These are phyloP conservation scores for Caenorhabditis afra DNA, from an alignment of 2,888 invertebrate species.

Conservation along the genomic window DNA sequence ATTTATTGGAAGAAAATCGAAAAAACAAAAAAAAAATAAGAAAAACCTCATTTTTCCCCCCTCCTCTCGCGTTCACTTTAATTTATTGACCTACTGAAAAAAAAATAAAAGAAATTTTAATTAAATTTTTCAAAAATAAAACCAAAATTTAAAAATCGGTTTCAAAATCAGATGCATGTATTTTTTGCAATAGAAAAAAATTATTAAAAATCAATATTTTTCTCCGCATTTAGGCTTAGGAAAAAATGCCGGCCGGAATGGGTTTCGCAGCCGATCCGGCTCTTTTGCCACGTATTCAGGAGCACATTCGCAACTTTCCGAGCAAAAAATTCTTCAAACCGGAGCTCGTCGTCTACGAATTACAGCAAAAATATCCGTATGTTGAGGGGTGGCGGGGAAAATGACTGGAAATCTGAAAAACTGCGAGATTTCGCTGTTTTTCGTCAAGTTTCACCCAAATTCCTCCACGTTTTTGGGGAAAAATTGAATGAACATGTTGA, in stretches of 20 bases:
- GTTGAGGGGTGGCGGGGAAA: too few relatives aligned
- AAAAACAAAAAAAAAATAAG: neutral
- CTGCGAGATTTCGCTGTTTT: too few relatives aligned
- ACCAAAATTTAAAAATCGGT: neutral
- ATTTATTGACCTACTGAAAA: conserved; percentile 23
- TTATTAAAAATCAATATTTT: conserved; percentile 1
- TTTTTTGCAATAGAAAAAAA: conserved; percentile 2
- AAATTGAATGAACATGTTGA: too few relatives aligned
- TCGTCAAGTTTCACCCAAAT: too few relatives aligned
- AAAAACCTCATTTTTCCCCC: too few relatives aligned
- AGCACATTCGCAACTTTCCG: conserved; percentile 59
- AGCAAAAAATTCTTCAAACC: conserved; percentile 57
- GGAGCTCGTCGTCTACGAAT: conserved; percentile 67
- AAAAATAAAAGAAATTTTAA: conserved; percentile 26
- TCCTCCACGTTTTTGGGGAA: too few relatives aligned
- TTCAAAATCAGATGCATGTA: conserved; percentile 25
- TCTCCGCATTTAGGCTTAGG: neutral
- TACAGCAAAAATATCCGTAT: conserved; percentile 70
- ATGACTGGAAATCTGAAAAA: neutral
- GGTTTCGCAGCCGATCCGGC: conserved; percentile 60
- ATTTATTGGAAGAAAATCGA: conserved; percentile 6
- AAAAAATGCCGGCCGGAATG: conserved; percentile 31
- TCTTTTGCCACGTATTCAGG: conserved; percentile 61
- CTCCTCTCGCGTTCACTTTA: too few relatives aligned
- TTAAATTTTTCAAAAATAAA: conserved; percentile 10